A percentile compares a stretch with the other conserved stretches of the same genome.
Conservation (phyloP, 2,888 invertebrate species). For the Epsilonema sp. region DNA sequence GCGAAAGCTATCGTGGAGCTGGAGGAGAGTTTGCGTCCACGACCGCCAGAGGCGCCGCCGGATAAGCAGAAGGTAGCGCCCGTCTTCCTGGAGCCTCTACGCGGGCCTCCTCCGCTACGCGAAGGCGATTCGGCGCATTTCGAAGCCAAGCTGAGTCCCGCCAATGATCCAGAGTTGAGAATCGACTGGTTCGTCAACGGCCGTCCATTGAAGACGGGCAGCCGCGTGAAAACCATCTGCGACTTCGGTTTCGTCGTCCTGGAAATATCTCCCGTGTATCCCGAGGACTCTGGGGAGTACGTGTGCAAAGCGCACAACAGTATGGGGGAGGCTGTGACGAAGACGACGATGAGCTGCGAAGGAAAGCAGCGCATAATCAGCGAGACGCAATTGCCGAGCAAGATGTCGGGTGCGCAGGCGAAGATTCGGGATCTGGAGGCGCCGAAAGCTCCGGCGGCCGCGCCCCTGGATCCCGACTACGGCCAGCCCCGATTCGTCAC, state of each 20-base stretch:
- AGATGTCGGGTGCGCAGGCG: conserved; percentile 59
- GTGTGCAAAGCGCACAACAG: conserved; percentile 6
- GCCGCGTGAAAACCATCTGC: conserved; percentile 79
- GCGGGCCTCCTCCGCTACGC: conserved; percentile 18
- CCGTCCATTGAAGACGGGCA: conserved; percentile 67
- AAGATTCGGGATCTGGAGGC: conserved; percentile 66
- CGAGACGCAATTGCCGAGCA: conserved; percentile 70
- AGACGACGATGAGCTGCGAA: conserved; percentile 64
- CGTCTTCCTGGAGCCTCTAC: conserved; percentile 26
- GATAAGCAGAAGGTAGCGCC: conserved; percentile 14
- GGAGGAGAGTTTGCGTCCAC: conserved; percentile 17
- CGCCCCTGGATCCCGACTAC: conserved; percentile 43
- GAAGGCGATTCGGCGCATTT: conserved; percentile 26
- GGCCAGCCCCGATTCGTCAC: conserved; percentile 69
- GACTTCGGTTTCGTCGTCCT: conserved; percentile 94
- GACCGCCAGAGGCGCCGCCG: conserved; percentile 8
- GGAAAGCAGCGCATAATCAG: conserved; percentile 60
- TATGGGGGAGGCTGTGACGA: conserved; percentile 52
- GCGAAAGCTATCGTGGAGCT: conserved; percentile 23
- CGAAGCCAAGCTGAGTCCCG: conserved; percentile 13
- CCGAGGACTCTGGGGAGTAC: conserved; percentile 46
- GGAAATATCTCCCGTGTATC: conserved; percentile 79
- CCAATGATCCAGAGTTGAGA: conserved; percentile 10
- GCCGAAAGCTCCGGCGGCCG: conserved; percentile 15
- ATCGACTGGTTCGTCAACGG: conserved; percentile 74